These are phyloP conservation scores for Bugula neritina DNA, from an alignment of 2,888 invertebrate genomes.

Conservation along the genomic window DNA sequence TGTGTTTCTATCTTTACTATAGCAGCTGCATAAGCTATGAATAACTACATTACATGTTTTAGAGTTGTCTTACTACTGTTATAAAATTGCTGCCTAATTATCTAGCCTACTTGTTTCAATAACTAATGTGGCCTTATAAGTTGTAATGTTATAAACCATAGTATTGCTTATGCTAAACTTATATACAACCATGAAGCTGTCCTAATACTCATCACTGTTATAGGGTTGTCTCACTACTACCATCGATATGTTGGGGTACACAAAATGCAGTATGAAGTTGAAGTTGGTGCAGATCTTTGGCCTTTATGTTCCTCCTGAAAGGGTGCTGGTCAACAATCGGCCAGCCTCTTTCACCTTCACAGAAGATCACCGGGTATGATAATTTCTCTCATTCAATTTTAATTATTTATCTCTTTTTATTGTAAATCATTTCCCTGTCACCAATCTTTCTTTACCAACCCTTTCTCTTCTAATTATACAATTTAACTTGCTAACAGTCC, in stretches of 20 bases:
- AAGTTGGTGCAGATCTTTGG: constrained; percentile 20
- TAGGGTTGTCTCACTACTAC: not conserved
- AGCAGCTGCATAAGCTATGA: no score
- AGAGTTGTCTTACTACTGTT: no score
- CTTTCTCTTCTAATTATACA: not conserved
- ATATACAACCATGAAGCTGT: no score
- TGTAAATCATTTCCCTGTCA: not conserved
- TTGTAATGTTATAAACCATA: no score
- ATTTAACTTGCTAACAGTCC: not conserved
- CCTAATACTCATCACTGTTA: no score
- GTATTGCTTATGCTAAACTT: no score
- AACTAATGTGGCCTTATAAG: no score
- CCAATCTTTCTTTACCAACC: not conserved
- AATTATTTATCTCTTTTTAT: not conserved
- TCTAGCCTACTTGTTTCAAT: no score
- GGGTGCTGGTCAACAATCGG: not conserved
- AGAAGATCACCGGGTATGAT: not conserved
- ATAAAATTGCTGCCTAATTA: no score
- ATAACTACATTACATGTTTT: no score
- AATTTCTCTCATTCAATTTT: not conserved
- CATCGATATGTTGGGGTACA: not conserved
- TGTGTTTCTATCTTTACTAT: no score
- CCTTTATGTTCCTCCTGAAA: constrained; percentile 4
- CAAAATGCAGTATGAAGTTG: constrained; percentile 4
- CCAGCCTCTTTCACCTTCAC: not conserved